Conservation (phyloP, 2,113 vertebrate genomes). For the Panthera tigris region DNA sequence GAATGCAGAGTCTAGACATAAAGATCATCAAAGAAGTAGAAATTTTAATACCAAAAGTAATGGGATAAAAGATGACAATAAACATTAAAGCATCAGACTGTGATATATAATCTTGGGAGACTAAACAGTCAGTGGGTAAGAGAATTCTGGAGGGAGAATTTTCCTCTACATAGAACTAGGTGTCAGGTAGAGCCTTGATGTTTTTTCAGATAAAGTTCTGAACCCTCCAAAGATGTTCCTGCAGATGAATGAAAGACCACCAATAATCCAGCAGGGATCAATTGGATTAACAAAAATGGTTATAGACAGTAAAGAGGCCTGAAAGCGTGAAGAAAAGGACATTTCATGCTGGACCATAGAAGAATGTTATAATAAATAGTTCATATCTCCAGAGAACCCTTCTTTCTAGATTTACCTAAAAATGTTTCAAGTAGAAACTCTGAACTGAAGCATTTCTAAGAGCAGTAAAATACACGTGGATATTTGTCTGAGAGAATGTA, state of each 20-base stretch:
- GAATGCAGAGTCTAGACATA: not conserved
- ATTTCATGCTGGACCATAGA: constrained; percentile 18
- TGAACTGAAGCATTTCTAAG: constrained; percentile 58
- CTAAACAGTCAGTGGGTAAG: not conserved
- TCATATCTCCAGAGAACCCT: constrained; percentile 54
- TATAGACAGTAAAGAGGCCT: constrained; percentile 40
- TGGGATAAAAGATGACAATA: not conserved
- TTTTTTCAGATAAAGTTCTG: not conserved
- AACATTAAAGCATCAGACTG: not conserved
- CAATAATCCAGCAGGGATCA: not conserved
- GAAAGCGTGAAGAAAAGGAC: not conserved
- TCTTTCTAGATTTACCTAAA: constrained; percentile 74
- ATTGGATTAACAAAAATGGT: not conserved
- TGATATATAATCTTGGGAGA: not conserved
- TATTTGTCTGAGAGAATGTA: constrained; percentile 61
- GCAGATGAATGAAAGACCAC: not conserved
- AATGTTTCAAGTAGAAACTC: constrained; percentile 69
- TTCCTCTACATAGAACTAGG: not conserved
- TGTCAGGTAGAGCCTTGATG: not conserved
- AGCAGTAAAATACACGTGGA: constrained; percentile 31
- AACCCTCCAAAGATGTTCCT: not conserved
- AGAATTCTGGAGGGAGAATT: not conserved
- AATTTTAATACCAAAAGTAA: not conserved
- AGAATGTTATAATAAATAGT: constrained; percentile 55
- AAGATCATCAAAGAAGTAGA: not conserved